Evolutionary conservation across 2,888 invertebrate species (phyloP).

Genomic region (Abscondita cerata): DNA sequence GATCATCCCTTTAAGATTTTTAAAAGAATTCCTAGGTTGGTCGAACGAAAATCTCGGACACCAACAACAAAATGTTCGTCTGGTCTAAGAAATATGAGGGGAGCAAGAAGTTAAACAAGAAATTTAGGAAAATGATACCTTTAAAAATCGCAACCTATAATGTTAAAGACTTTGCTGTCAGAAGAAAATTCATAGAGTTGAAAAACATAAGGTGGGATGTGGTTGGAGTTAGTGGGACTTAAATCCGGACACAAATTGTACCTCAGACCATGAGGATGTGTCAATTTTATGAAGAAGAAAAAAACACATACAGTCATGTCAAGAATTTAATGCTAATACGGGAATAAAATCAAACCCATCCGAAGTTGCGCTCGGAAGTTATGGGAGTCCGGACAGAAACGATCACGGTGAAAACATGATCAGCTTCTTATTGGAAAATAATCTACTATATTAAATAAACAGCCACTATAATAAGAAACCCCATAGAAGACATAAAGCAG

Average conservation of each 20-base stretch:
- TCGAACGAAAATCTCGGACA: neutral
- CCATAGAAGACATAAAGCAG: neutral
- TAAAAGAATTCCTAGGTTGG: neutral
- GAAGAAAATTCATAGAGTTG: neutral
- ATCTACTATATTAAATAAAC: too few species aligned
- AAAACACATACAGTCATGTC: too few species aligned
- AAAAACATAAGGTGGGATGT: neutral
- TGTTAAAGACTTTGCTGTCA: neutral
- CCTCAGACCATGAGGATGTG: neutral
- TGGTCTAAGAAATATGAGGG: neutral
- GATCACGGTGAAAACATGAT: neutral
- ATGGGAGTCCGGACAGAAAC: neutral
- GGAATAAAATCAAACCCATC: neutral
- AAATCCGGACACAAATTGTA: neutral
- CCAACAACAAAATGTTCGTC: neutral
- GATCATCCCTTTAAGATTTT: neutral
- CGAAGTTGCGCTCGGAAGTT: neutral
- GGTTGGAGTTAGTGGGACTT: neutral
- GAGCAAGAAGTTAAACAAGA: neutral
- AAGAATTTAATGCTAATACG: neutral
- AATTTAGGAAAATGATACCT: too few species aligned
- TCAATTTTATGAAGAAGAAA: neutral
- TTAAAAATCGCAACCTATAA: neutral
- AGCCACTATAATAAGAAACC: neutral
- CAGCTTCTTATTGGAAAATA: too few species aligned